Evolutionary conservation across 2,888 invertebrate species (phyloP).

Genomic region (Syrphus vitripennis): DNA sequence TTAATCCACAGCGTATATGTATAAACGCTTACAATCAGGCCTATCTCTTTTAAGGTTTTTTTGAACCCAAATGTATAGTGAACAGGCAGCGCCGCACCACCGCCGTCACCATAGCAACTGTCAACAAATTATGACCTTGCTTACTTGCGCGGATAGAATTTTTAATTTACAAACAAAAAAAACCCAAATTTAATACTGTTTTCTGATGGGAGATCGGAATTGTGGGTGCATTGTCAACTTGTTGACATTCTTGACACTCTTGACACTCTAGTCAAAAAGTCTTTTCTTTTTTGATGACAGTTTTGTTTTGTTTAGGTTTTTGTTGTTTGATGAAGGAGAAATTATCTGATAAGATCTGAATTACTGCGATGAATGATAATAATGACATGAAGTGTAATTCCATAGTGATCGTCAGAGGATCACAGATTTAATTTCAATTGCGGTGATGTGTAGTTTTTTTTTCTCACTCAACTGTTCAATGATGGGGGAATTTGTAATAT

Average conservation of each 20-base stretch:
- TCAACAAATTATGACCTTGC: slow-evolving; percentile 69
- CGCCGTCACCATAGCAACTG: slow-evolving; percentile 30
- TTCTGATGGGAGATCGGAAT: slow-evolving; percentile 1
- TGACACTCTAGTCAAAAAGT: slow-evolving; percentile 58
- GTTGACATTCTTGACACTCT: slow-evolving; percentile 67
- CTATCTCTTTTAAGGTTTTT: slow-evolving; percentile 58
- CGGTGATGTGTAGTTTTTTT: slow-evolving; percentile 23
- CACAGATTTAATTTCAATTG: slow-evolving; percentile 24
- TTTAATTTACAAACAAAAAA: slow-evolving; percentile 45
- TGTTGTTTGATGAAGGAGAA: slow-evolving; percentile 11
- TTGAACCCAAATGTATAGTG: slow-evolving; percentile 48
- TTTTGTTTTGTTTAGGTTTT: slow-evolving; percentile 13
- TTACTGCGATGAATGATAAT: slow-evolving; percentile 57
- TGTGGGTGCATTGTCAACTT: slow-evolving; percentile 66
- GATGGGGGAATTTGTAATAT: not conserved
- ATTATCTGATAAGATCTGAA: slow-evolving; percentile 63
- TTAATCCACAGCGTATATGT: slow-evolving; percentile 29
- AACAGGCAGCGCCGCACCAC: slow-evolving; percentile 25
- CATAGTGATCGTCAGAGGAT: slow-evolving; percentile 48
- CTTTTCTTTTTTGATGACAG: slow-evolving; percentile 43
- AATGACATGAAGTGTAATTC: slow-evolving; percentile 33
- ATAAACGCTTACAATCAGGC: slow-evolving; percentile 51
- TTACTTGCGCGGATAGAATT: slow-evolving; percentile 64
- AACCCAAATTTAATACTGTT: slow-evolving; percentile 5
- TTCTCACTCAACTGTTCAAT: slow-evolving; percentile 25